Conservation (phyloP, 1,140 invertebrate species). For the Apis dorsata region DNA sequence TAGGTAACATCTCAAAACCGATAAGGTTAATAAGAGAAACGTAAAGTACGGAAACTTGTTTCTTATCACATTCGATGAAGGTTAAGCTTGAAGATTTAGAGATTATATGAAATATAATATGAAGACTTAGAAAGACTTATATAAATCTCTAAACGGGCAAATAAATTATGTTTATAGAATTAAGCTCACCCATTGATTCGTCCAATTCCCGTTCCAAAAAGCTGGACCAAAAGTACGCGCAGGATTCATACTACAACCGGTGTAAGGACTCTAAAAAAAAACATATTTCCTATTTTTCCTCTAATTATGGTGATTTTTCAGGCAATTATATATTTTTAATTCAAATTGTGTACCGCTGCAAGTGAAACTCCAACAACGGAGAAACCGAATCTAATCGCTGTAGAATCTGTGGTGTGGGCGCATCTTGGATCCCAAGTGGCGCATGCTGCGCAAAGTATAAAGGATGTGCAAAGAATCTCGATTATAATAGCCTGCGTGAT, state of each 20-base stretch:
- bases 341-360: slow-evolving; percentile 76
- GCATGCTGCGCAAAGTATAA: slow-evolving; percentile 83
- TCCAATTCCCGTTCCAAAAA: slow-evolving; percentile 85
- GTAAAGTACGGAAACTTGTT: neutral
- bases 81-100: neutral
- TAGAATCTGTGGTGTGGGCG: slow-evolving; percentile 80
- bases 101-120: slow-evolving; percentile 11
- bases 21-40: neutral
- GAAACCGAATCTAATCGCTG: slow-evolving; percentile 84
- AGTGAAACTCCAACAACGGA: slow-evolving; percentile 83
- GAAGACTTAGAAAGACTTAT: neutral
- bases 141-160: neutral
- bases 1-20: neutral
- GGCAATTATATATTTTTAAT: neutral
- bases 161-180: slow-evolving; percentile 7
- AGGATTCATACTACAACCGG: slow-evolving; percentile 90
- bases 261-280: slow-evolving; percentile 80
- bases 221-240: slow-evolving; percentile 89
- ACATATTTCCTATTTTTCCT: neutral
- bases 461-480: slow-evolving; percentile 82
- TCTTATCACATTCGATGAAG: slow-evolving; percentile 6
- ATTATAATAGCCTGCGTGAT: slow-evolving; percentile 80
- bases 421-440: slow-evolving; percentile 85
- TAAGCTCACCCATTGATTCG: slow-evolving; percentile 84
- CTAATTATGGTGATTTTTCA: neutral